Conservation (phyloP, 2,797 vertebrate genomes). For the Artibeus jamaicensis region DNA sequence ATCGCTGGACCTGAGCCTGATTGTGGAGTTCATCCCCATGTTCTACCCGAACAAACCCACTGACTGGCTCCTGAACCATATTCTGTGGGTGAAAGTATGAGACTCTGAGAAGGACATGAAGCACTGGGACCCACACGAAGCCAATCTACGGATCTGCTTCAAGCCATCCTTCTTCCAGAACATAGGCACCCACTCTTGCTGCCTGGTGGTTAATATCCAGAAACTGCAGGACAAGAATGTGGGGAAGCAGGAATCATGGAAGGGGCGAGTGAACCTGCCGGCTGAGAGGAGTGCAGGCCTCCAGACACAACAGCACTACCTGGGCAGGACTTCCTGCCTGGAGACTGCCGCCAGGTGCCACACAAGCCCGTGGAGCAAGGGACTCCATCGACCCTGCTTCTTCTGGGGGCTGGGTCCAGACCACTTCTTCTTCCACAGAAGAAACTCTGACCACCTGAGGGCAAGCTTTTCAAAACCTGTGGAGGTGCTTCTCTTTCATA, state of each 20-base stretch:
- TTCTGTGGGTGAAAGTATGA: conserved; percentile 97
- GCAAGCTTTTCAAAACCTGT: conserved; percentile 94
- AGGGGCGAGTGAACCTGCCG: conserved; percentile 91
- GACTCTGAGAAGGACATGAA: conserved; percentile 96
- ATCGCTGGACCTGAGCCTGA: conserved; percentile 92
- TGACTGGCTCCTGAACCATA: conserved; percentile 95
- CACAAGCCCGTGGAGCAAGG: conserved; percentile 83
- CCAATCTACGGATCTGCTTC: conserved; percentile 93
- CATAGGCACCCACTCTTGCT: conserved; percentile 93
- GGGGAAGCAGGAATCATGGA: conserved; percentile 91
- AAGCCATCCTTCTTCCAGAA: conserved; percentile 95
- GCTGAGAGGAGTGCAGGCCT: conserved; percentile 94
- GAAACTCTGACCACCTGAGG: conserved; percentile 95
- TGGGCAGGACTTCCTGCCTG: conserved; percentile 92
- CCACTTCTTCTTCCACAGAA: conserved; percentile 95
- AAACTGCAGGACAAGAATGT: conserved; percentile 96
- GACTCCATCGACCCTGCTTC: conserved; percentile 95
- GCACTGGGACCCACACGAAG: conserved; percentile 95
- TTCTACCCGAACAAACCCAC: conserved; percentile 97
- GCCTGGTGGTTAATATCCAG: conserved; percentile 92
- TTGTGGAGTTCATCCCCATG: conserved; percentile 95
- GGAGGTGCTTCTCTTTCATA: conserved; percentile 94
- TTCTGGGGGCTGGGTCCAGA: conserved; percentile 93
- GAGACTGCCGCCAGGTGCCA: conserved; percentile 97
- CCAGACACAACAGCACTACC: conserved; percentile 96